Evolutionary conservation across 2,797 vertebrate species (phyloP), one percentile per base, ranked within the genome.

Genomic region (Triplophysa yarkandensis): DNA sequence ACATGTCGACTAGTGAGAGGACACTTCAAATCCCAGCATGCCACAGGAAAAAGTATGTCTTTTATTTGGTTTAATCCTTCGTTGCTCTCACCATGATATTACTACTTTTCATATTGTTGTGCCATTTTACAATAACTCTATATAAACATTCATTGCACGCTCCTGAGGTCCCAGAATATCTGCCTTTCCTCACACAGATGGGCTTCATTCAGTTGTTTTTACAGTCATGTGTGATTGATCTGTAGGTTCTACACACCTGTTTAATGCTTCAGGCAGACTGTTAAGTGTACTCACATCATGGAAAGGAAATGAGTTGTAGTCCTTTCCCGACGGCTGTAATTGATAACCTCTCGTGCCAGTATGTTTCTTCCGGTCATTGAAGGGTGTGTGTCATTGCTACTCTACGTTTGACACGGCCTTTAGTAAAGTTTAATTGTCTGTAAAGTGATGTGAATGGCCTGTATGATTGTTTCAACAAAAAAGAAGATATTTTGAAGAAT

Each of bases 1-100:
- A 95, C 97, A 83, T 99, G 97, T 89, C 91, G 95, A 60, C 91
- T 99, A 79, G 94, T 98, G 83, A 93, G 97, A 83, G 97, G 97
- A 75, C 95, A 97, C 63, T 96, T 94, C 90, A 98, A 98, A 86
- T 93, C 95, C 83, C 97, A 98, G 87, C 93, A 95, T 82, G 91
- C 94, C 36, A 85, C 92, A 80, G 95, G 92, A 81, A 97, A 96
- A 92, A 39, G 97, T 98, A 95, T 94, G 92, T 11, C 11, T 48
- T 13, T 55, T 60, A 16, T 23, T 39, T 19, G 14, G 2, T 34
- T 19, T 36, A 2, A 21, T 39, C 14, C 30, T 57, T 57, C 6
- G 19, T 30, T 32, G 50, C 50, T 4, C 17, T 32, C 10, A 28
- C 30, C 19, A 9, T 32, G 2, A n/a, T 58, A 30, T 9, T 4